These are phyloP conservation scores for Athene noctua DNA, from an alignment of 2,113 vertebrate species.

Conservation along the genomic window DNA sequence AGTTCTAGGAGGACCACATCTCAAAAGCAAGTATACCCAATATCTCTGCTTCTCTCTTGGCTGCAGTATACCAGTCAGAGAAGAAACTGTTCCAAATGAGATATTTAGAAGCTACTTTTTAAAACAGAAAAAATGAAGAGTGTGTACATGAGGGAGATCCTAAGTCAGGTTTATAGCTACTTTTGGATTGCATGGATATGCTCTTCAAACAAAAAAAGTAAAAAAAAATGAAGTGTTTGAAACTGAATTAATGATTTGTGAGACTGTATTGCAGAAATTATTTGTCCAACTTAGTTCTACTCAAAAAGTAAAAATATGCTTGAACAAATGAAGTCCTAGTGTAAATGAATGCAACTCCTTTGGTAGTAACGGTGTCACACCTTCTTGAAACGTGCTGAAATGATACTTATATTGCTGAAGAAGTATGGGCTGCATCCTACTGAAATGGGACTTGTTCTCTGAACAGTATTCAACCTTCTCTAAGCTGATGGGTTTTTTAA, in stretches of 20 bases:
- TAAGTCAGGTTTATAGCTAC: not conserved
- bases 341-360: not conserved
- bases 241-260: not conserved
- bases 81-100: not conserved
- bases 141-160: not conserved
- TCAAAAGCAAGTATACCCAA: not conserved
- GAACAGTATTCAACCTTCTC: not conserved
- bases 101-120: not conserved
- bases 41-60: not conserved
- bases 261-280: not conserved
- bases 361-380: not conserved
- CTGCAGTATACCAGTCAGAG: not conserved
- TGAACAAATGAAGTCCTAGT: not conserved
- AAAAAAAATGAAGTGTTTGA: not conserved
- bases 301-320: not conserved
- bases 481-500: not conserved
- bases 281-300: not conserved
- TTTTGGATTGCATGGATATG: not conserved
- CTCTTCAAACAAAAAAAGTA: not conserved
- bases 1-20: not conserved
- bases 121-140: not conserved
- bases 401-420: not conserved
- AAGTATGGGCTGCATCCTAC: not conserved
- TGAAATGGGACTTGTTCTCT: not conserved
- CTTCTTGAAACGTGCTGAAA: not conserved